A percentile compares a stretch with the other conserved stretches of the same genome.
These are phyloP conservation scores for Dioctria rufipes DNA, from an alignment of 2,888 invertebrate genomes.

Conservation along the genomic window DNA sequence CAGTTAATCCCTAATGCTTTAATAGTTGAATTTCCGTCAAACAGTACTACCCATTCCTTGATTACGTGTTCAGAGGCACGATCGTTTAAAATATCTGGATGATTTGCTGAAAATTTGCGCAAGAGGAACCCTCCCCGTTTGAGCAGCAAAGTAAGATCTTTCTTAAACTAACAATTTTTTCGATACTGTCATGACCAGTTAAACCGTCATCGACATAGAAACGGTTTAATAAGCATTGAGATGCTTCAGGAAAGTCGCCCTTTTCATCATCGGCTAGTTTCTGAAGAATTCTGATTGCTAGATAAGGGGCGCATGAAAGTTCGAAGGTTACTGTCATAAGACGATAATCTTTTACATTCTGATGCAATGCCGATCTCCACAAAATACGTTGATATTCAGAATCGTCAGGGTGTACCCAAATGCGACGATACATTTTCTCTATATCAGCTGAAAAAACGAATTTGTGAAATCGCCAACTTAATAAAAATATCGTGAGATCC, in stretches of 20 bases:
- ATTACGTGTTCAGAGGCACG: conserved; percentile 9
- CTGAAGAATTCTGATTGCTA: conserved; percentile 56
- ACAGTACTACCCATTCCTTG: conserved; percentile 8
- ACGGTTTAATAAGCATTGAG: conserved; percentile 17
- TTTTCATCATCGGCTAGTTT: conserved; percentile 56
- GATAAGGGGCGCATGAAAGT: conserved; percentile 56
- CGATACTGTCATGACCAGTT: too few species aligned
- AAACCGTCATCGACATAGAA: too few species aligned
- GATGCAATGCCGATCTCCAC: conserved; percentile 53
- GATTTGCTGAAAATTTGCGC: conserved; percentile 43
- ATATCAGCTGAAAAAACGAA: conserved; percentile 62
- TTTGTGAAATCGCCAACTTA: conserved; percentile 46
- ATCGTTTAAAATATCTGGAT: conserved; percentile 23
- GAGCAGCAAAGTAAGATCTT: neutral
- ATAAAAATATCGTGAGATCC: conserved; percentile 56
- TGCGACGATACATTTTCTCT: conserved; percentile 62
- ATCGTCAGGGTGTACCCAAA: conserved; percentile 58
- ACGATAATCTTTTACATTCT: conserved; percentile 55
- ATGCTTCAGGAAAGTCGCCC: conserved; percentile 56
- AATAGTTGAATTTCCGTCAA: neutral
- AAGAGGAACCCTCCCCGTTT: conserved; percentile 26
- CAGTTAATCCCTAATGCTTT: neutral
- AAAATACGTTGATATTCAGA: conserved; percentile 59
- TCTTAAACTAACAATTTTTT: too few species aligned
- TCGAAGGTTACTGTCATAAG: conserved; percentile 60